A percentile compares a stretch with the other conserved stretches of the same genome.
These are phyloP conservation scores for Ceraclea dissimilis DNA, from an alignment of 2,888 invertebrate species.

Conservation along the genomic window DNA sequence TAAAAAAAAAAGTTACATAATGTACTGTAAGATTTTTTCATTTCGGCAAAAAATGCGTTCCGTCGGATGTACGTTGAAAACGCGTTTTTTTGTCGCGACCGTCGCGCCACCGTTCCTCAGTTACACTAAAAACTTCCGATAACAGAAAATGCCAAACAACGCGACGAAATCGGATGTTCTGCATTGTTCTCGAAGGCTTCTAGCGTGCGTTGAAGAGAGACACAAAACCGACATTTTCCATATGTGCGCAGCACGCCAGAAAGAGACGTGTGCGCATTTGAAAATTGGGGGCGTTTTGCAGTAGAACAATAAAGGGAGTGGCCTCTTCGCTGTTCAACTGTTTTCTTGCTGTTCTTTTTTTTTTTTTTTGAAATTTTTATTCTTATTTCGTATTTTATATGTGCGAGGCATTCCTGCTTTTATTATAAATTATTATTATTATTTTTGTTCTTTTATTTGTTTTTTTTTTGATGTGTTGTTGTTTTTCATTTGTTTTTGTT, in stretches of 20 bases:
- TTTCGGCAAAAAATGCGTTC: too few species aligned
- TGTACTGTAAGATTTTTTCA: too few species aligned
- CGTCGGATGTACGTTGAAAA: too few species aligned
- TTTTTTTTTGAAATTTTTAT: not conserved
- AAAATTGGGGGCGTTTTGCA: not conserved
- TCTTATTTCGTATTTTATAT: not conserved
- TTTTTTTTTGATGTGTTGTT: not conserved
- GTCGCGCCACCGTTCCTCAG: not conserved
- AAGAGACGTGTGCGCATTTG: not conserved
- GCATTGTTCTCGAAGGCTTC: not conserved
- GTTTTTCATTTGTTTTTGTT: not conserved
- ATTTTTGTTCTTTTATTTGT: not conserved
- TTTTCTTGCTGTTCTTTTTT: not conserved
- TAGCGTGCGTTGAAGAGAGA: not conserved
- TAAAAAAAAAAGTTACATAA: too few species aligned
- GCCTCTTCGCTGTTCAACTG: not conserved
- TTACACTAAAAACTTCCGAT: not conserved
- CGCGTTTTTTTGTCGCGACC: not conserved
- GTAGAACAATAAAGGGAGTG: not conserved
- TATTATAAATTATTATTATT: not conserved
- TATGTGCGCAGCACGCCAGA: not conserved
- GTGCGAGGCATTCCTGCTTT: too few species aligned
- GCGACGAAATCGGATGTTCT: not conserved
- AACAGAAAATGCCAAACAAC: not conserved
- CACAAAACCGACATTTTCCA: not conserved